Evolutionary conservation across 2,888 invertebrate genomes (phyloP), one percentile per base, ranked within the genome.

Genomic region (Dicycla oo): DNA sequence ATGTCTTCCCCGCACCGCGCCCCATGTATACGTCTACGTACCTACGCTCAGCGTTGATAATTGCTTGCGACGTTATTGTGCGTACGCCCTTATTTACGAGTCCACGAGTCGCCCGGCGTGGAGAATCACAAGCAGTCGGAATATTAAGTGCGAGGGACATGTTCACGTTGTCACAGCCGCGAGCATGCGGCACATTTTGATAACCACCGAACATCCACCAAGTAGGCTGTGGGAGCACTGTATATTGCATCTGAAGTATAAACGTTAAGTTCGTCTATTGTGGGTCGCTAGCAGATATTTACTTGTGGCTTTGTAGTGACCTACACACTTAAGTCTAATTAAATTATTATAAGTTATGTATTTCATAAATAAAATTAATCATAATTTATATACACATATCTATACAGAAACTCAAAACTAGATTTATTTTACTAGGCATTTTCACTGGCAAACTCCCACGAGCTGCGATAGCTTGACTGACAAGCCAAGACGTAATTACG

Each of bases 101-200:
- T 69, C 53, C 60, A 34, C 57, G 30, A 2, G 30, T 2, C 30
- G 30, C 49, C 30, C 23, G 43, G 66, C 74, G 81, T 61, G 75
- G 80, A 69, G 80, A 85, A 82, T 86, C 83, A 82, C 86, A 86
- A 88, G 75, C 80, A 79, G 45, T 18, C 26, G 40, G 75, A 62
- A 80, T 75, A 75, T 65, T 69, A 78, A 82, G 85, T 72, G 69
- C 62, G 40, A 40, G 58, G 47, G 43, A 60, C 20, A 23, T 43
- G 49, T 56, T 58, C 58, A 65, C 13, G 30, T 26, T 40, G 54
- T 11, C 45, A n/a, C 34, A 7, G 43, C 18, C 53, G 43, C 34
- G 11, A 30, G 34, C 49, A 8, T 13, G 34, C 15, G 23, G 30
- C 13, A 57, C 1, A 13, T n/a, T 15, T 26, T 45, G 6, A n/a